These are phyloP conservation scores for Tragelaphus imberbis DNA, from an alignment of 2,113 vertebrate genomes.

Conservation along the genomic window DNA sequence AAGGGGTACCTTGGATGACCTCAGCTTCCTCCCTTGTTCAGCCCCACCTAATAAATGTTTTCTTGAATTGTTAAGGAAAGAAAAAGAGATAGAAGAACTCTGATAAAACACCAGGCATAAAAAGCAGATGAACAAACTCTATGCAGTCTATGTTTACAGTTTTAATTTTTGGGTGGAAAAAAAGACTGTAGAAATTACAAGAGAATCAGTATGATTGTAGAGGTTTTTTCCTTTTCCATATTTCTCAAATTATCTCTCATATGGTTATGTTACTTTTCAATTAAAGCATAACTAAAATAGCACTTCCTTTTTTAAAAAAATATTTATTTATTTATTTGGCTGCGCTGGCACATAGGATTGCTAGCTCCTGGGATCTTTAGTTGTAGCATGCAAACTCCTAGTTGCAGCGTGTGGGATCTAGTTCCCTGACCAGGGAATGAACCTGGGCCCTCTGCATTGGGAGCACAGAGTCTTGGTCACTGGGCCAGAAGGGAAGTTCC, in stretches of 20 bases:
- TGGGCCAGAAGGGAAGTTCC: background rate
- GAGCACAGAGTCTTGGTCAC: background rate
- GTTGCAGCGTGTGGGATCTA: background rate
- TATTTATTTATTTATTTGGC: background rate
- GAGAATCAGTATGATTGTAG: background rate
- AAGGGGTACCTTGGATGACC: background rate
- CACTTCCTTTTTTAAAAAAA: background rate
- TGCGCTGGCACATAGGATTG: background rate
- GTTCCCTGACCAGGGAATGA: background rate
- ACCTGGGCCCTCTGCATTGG: background rate
- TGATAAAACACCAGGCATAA: background rate
- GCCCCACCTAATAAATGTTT: background rate
- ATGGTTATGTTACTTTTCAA: background rate
- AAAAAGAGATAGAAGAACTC: background rate
- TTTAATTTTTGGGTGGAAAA: background rate
- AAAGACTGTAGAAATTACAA: background rate
- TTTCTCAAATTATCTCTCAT: slow-evolving; percentile 8
- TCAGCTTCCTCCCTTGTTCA: background rate
- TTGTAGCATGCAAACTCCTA: background rate
- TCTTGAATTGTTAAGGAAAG: background rate
- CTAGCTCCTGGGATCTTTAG: background rate
- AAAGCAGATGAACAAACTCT: background rate
- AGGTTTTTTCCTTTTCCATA: background rate
- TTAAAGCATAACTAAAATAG: background rate
- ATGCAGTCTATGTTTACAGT: background rate